Percentiles rank a stretch among this genome's conserved stretches.
These are phyloP conservation scores for Barnardius zonarius DNA, from an alignment of 2,113 vertebrate genomes.

Conservation along the genomic window DNA sequence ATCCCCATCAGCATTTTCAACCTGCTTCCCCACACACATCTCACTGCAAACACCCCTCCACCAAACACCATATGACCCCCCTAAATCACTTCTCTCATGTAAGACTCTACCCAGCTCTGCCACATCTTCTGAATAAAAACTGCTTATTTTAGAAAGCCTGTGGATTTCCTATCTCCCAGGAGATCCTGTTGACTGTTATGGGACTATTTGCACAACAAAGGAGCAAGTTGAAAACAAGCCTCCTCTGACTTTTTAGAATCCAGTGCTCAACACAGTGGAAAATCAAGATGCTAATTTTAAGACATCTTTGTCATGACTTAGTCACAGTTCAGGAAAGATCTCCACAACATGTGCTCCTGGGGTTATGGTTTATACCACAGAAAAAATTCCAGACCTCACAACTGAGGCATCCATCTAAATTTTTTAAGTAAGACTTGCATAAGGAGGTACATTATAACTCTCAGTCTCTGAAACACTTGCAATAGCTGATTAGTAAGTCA, in stretches of 20 bases:
- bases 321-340: neutral
- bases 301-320: neutral
- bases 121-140: neutral
- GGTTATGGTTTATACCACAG: neutral
- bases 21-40: neutral
- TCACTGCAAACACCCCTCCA: neutral
- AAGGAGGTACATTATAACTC: neutral
- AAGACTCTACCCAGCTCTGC: neutral
- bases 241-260: neutral
- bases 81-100: neutral
- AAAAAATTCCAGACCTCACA: neutral
- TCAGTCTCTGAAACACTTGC: neutral
- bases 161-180: neutral
- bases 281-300: neutral
- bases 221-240: neutral
- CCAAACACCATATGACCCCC: neutral
- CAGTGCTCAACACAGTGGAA: neutral
- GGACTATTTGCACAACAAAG: conserved; percentile 8
- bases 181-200: neutral
- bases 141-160: neutral
- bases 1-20: neutral
- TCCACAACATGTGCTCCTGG: neutral
- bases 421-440: neutral
- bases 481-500: neutral
- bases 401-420: rapidly evolving